Evolutionary conservation across 2,797 vertebrate species (phyloP).

Genomic region (Columba guinea): DNA sequence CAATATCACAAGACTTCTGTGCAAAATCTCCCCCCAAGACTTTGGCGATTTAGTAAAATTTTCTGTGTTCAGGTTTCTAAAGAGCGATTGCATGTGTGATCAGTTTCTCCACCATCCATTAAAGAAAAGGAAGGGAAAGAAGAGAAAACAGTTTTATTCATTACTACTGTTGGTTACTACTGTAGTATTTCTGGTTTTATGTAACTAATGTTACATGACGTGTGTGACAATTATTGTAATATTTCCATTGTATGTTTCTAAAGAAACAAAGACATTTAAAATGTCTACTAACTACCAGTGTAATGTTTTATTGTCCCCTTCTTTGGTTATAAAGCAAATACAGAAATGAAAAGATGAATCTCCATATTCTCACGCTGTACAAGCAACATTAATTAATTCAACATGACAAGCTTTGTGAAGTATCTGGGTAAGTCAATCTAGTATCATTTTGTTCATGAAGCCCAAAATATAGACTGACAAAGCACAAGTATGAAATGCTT

Average conservation of each 20-base stretch:
- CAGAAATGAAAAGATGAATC: constrained; percentile 15
- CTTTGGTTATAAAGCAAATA: constrained; percentile 43
- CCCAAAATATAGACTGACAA: constrained; percentile 61
- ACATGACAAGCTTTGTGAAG: constrained; percentile 58
- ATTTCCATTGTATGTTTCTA: background rate
- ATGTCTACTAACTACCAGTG: background rate
- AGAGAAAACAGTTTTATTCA: background rate
- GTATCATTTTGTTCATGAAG: constrained; percentile 49
- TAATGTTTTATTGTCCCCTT: background rate
- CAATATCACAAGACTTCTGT: background rate
- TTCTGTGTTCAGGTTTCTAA: background rate
- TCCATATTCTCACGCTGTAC: constrained; percentile 55
- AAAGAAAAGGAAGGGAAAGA: background rate
- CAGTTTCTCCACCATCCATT: background rate
- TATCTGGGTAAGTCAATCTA: constrained; percentile 64
- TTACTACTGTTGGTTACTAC: background rate
- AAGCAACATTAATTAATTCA: constrained; percentile 60
- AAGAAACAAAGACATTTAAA: background rate
- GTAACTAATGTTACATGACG: background rate
- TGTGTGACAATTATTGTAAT: background rate
- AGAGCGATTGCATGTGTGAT: background rate
- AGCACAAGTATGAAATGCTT: constrained; percentile 68
- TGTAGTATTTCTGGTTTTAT: background rate
- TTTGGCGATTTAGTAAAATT: background rate
- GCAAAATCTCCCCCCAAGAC: background rate